Percentiles rank a stretch among this genome's conserved stretches.
phyloP scores from a whole-genome alignment of 2,113 vertebrate genomes.

The Pelecanus crispus region DNA sequence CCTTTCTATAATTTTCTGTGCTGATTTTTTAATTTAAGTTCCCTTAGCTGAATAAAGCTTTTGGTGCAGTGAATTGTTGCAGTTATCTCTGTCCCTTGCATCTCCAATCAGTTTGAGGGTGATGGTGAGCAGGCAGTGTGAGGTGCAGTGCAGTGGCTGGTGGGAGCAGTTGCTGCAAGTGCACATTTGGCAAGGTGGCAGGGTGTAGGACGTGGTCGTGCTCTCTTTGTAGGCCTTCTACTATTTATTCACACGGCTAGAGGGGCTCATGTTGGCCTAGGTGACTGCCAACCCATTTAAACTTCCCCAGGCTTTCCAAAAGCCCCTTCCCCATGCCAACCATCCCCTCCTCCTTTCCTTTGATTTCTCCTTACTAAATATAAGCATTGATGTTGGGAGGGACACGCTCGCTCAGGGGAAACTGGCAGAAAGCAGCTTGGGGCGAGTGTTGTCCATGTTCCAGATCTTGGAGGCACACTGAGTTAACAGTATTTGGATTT shows the following conservation, averaged over 20 bases:
- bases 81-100: background rate
- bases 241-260: fast-evolving
- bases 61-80: background rate
- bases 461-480: background rate
- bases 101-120: background rate
- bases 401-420: fast-evolving
- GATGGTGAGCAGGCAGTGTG: background rate
- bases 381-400: fast-evolving
- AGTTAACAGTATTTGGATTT: background rate
- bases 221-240: background rate
- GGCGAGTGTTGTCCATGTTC: background rate
- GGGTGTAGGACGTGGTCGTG: fast-evolving
- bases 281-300: background rate
- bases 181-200: fast-evolving
- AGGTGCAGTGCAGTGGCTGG: background rate
- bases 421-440: background rate
- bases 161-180: background rate
- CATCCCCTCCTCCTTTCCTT: background rate
- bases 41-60: background rate
- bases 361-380: background rate
- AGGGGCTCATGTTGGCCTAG: background rate
- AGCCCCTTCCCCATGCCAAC: background rate
- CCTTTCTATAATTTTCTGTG: background rate
- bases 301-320: background rate
- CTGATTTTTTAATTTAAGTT: background rate